Conservation (phyloP, 2,113 vertebrate genomes). For the Irena cyanogastra region DNA sequence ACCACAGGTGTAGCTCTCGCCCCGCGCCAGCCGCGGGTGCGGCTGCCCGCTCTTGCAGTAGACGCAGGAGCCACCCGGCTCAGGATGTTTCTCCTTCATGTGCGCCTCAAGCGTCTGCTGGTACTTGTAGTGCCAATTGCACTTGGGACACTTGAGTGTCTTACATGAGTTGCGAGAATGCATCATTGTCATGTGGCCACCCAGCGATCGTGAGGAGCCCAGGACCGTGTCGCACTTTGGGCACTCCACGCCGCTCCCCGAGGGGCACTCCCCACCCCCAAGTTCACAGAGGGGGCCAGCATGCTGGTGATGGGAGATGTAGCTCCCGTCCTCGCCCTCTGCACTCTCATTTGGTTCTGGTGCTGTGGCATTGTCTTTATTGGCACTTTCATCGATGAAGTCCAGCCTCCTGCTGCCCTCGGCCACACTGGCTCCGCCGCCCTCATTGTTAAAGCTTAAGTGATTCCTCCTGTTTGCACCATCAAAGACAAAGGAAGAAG, state of each 20-base stretch:
- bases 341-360: constrained; percentile 98
- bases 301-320: constrained; percentile 79
- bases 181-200: constrained; percentile 99
- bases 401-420: constrained; percentile 90
- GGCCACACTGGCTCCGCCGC: constrained; percentile 81
- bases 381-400: constrained; percentile 97
- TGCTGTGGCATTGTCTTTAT: constrained; percentile 98
- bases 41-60: constrained; percentile 96
- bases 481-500: constrained; percentile 91
- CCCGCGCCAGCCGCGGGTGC: constrained; percentile 93
- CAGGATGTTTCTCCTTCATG: constrained; percentile 99
- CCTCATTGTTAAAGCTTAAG: constrained; percentile 99
- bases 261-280: constrained; percentile 88
- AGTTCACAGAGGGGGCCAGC: constrained; percentile 88
- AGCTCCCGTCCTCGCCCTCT: constrained; percentile 92
- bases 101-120: constrained; percentile 99
- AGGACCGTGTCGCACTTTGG: constrained; percentile 97
- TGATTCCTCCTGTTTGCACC: constrained; percentile 89
- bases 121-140: constrained; percentile 99
- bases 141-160: constrained; percentile 99
- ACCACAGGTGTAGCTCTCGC: constrained; percentile 98
- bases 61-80: constrained; percentile 89
- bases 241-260: constrained; percentile 95
- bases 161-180: constrained; percentile 99
- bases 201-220: constrained; percentile 95